Evolutionary conservation across 1,140 invertebrate genomes (phyloP).

Genomic region (Drosophila kohkoa): DNA sequence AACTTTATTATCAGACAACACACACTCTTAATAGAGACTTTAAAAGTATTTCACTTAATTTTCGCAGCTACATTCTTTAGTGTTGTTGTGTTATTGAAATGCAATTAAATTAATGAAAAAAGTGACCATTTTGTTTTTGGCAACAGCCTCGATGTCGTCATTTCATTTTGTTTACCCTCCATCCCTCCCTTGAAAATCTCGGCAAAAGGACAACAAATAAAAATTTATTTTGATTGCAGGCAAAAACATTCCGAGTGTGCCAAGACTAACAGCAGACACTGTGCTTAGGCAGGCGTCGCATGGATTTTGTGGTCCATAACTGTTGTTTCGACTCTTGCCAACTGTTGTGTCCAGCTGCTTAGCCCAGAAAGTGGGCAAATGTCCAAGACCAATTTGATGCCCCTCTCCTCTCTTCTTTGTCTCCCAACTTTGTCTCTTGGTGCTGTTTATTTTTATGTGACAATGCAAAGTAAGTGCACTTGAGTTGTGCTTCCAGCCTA

Average conservation of each 20-base stretch:
- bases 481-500: conserved; percentile 58
- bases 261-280: conserved; percentile 26
- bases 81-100: conserved; percentile 6
- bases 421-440: conserved; percentile 10
- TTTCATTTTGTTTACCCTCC: conserved; percentile 26
- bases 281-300: conserved; percentile 25
- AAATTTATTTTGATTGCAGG: conserved; percentile 72
- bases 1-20: neutral
- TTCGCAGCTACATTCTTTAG: neutral
- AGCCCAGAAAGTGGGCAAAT: conserved; percentile 53
- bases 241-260: conserved; percentile 16
- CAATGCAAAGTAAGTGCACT: conserved; percentile 82
- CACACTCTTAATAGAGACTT: conserved; percentile 15
- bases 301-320: conserved; percentile 59
- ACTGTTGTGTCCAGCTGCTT: conserved; percentile 19
- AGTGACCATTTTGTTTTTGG: conserved; percentile 1
- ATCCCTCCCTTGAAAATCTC: conserved; percentile 43
- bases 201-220: conserved; percentile 56
- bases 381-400: conserved; percentile 50
- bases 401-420: neutral
- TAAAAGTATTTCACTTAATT: neutral
- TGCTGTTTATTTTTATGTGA: conserved; percentile 79
- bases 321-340: conserved; percentile 39
- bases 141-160: conserved; percentile 6
- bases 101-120: conserved; percentile 13